Evolutionary conservation across 2,113 vertebrate genomes (phyloP).

Genomic region (Clarias macrocephalus): DNA sequence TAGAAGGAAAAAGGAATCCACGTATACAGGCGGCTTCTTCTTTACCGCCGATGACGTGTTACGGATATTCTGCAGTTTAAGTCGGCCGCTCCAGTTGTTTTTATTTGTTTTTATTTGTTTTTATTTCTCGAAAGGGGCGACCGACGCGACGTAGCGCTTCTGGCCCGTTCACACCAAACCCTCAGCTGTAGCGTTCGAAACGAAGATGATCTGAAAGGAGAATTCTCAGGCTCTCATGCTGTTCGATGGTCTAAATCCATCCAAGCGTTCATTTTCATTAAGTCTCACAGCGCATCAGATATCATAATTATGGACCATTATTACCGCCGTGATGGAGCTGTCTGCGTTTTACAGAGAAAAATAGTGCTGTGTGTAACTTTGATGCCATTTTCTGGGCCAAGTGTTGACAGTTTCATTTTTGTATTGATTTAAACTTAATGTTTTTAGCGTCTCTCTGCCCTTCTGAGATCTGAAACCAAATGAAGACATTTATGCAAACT

Average conservation of each 20-base stretch:
- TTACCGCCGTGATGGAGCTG: conserved; percentile 9
- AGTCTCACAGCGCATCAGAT: conserved; percentile 10
- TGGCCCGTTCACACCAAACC: neutral
- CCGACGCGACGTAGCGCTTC: too few species aligned
- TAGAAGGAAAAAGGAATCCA: too few species aligned
- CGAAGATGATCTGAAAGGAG: neutral
- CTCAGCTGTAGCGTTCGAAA: neutral
- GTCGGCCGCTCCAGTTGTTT: neutral
- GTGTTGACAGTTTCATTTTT: conserved; percentile 1
- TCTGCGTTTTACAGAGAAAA: neutral
- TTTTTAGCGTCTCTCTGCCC: too few species aligned
- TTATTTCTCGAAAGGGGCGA: neutral
- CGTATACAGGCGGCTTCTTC: too few species aligned
- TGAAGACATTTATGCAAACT: neutral
- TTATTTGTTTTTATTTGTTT: too few species aligned
- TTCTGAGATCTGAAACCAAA: neutral
- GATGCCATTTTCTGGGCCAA: neutral
- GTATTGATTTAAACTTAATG: neutral
- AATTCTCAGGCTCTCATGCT: neutral
- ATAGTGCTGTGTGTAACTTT: neutral
- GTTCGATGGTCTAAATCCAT: conserved; percentile 16
- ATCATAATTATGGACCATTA: conserved; percentile 21
- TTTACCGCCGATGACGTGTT: too few species aligned
- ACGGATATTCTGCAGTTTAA: too few species aligned
- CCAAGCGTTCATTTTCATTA: conserved; percentile 21